Conservation (phyloP, 2,888 invertebrate genomes). For the Cephus runcator region DNA sequence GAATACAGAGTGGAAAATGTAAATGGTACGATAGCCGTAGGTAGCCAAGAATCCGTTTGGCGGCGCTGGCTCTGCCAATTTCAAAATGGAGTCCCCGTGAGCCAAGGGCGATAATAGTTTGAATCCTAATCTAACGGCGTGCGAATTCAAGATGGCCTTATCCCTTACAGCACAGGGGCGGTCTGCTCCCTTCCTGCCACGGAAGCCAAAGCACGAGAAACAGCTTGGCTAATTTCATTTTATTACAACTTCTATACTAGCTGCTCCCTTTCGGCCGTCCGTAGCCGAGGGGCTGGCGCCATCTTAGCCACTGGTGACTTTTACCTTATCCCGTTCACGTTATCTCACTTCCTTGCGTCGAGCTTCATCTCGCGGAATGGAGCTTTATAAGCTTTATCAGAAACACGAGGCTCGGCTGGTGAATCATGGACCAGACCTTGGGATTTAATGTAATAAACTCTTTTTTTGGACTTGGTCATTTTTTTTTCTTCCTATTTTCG, state of each 20-base stretch:
- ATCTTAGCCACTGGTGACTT: not conserved
- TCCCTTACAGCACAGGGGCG: slow-evolving; percentile 33
- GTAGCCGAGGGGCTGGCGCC: not conserved
- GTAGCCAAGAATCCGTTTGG: slow-evolving; percentile 3
- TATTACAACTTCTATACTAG: slow-evolving; percentile 34
- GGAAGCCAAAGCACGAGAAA: slow-evolving; percentile 25
- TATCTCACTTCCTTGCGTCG: slow-evolving; percentile 14
- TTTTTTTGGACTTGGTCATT: slow-evolving; percentile 7
- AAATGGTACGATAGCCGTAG: not conserved
- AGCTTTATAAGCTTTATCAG: slow-evolving; percentile 32
- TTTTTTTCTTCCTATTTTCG: not conserved
- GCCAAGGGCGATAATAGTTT: slow-evolving; percentile 37
- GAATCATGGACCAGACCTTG: slow-evolving; percentile 7
- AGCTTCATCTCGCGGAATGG: slow-evolving; percentile 22
- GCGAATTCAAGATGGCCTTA: slow-evolving; percentile 46
- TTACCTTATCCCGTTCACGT: slow-evolving; percentile 4
- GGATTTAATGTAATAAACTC: slow-evolving; percentile 29
- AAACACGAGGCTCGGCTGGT: slow-evolving; percentile 21
- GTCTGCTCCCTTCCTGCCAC: slow-evolving; percentile 28
- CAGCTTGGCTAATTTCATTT: slow-evolving; percentile 49
- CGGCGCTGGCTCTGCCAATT: slow-evolving; percentile 22
- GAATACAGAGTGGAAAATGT: not conserved
- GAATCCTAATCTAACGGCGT: slow-evolving; percentile 53
- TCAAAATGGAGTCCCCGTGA: slow-evolving; percentile 29
- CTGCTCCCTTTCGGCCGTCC: not conserved